Conservation (phyloP, 2,888 invertebrate genomes). For the Nomada ferruginata region DNA sequence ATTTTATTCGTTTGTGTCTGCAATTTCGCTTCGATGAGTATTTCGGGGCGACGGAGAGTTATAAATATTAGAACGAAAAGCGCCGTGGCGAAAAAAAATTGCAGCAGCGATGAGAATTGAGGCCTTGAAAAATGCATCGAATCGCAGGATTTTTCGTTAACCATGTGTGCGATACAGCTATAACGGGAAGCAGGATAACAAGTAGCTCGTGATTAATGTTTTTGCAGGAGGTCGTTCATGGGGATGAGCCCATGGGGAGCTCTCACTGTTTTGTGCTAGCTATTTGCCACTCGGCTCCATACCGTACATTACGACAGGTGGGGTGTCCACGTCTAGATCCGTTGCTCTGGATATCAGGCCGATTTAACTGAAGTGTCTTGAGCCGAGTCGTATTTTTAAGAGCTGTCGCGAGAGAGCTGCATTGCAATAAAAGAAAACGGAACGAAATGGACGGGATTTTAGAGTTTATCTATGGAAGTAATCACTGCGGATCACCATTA, state of each 20-base stretch:
- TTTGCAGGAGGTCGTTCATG: slow-evolving; percentile 75
- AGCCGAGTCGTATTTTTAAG: slow-evolving; percentile 28
- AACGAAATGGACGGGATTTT: neutral
- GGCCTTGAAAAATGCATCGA: slow-evolving; percentile 3
- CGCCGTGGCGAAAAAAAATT: neutral
- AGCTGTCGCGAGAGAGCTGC: neutral
- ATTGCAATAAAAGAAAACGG: slow-evolving; percentile 20
- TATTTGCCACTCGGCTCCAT: slow-evolving; percentile 70
- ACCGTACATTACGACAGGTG: slow-evolving; percentile 50
- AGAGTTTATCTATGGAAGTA: neutral
- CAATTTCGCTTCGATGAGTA: neutral
- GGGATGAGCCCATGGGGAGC: slow-evolving; percentile 75
- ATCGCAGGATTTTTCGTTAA: slow-evolving; percentile 31
- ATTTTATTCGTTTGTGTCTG: no score
- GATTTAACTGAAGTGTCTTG: slow-evolving; percentile 42
- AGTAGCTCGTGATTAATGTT: slow-evolving; percentile 79
- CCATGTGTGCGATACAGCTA: slow-evolving; percentile 35
- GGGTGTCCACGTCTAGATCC: slow-evolving; percentile 39
- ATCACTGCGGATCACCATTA: neutral
- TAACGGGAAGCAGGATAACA: slow-evolving; percentile 62
- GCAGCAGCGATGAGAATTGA: neutral
- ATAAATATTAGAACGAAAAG: slow-evolving; percentile 15
- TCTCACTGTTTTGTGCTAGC: slow-evolving; percentile 74
- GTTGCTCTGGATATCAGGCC: slow-evolving; percentile 38
- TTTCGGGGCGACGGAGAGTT: neutral